Conservation (phyloP, 2,797 vertebrate species). For the Carapus acus region DNA sequence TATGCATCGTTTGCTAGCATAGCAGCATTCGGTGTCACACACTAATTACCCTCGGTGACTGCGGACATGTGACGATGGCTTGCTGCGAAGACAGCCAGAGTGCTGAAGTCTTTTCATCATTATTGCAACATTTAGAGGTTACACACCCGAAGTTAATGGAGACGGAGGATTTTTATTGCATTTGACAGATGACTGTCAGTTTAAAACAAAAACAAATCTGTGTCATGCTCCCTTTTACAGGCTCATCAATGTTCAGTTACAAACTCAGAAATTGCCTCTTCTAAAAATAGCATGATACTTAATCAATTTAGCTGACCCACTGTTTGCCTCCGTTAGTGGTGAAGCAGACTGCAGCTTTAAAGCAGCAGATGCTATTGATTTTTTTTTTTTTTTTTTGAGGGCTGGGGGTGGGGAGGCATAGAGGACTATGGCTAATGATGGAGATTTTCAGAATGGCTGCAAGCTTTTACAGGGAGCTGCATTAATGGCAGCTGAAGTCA, state of each 20-base stretch:
- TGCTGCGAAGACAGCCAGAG: slow-evolving; percentile 19
- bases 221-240: slow-evolving; percentile 25
- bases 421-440: slow-evolving; percentile 54
- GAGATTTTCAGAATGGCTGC: slow-evolving; percentile 60
- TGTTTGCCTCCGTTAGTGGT: slow-evolving; percentile 61
- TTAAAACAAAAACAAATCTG: slow-evolving; percentile 2
- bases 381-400: slow-evolving; percentile 47
- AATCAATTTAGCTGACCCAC: slow-evolving; percentile 69
- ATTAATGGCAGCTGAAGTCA: slow-evolving; percentile 52
- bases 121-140: slow-evolving; percentile 23
- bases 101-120: slow-evolving; percentile 39
- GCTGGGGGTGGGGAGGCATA: slow-evolving; percentile 37
- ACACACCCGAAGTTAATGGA: slow-evolving; percentile 18
- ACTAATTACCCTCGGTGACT: slow-evolving; percentile 54
- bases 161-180: neutral
- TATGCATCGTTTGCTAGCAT: slow-evolving; percentile 55
- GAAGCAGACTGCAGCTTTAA: slow-evolving; percentile 55
- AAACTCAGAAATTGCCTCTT: slow-evolving; percentile 59
- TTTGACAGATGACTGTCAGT: neutral
- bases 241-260: slow-evolving; percentile 31
- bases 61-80: slow-evolving; percentile 49
- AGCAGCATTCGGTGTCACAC: slow-evolving; percentile 49
- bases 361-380: slow-evolving; percentile 67
- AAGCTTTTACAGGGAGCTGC: slow-evolving; percentile 57
- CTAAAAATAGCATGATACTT: slow-evolving; percentile 65